These are phyloP conservation scores for Anas acuta DNA, from an alignment of 2,797 vertebrate genomes.

Conservation along the genomic window DNA sequence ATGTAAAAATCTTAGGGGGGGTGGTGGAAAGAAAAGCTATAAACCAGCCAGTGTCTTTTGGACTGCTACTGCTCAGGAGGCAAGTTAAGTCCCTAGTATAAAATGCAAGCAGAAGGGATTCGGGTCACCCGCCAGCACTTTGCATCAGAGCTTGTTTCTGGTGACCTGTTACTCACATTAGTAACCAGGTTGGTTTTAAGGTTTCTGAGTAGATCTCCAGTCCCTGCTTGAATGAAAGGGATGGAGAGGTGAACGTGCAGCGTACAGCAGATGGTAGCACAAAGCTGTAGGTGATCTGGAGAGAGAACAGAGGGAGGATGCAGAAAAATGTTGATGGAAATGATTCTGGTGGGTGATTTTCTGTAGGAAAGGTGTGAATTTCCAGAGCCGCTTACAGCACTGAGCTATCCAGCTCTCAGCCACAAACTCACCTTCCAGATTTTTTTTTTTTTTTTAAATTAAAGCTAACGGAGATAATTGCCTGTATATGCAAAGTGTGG, in stretches of 20 bases:
- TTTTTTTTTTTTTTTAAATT: not conserved
- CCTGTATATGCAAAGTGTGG: rapidly evolving
- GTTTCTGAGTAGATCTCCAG: not conserved
- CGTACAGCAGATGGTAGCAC: not conserved
- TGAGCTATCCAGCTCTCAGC: not conserved
- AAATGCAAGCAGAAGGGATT: not conserved
- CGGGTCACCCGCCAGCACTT: not conserved
- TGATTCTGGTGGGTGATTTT: not conserved
- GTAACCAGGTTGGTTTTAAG: not conserved
- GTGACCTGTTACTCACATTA: not conserved
- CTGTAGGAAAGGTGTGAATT: not conserved
- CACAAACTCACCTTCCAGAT: not conserved
- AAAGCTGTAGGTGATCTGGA: not conserved
- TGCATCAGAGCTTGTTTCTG: not conserved
- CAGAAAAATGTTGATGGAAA: rapidly evolving
- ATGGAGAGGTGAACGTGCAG: rapidly evolving
- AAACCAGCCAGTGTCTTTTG: not conserved
- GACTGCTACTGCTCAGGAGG: not conserved
- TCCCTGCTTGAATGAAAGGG: rapidly evolving
- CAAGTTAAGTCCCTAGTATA: not conserved
- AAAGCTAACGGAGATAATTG: not conserved
- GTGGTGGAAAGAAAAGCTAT: not conserved
- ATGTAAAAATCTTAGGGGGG: rapidly evolving
- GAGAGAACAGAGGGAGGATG: not conserved
- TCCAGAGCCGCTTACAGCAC: not conserved